A percentile compares a stretch with the other conserved stretches of the same genome.
phyloP scores from a whole-genome alignment of 2,888 invertebrate genomes.

The Acrobeloides nanus region DNA sequence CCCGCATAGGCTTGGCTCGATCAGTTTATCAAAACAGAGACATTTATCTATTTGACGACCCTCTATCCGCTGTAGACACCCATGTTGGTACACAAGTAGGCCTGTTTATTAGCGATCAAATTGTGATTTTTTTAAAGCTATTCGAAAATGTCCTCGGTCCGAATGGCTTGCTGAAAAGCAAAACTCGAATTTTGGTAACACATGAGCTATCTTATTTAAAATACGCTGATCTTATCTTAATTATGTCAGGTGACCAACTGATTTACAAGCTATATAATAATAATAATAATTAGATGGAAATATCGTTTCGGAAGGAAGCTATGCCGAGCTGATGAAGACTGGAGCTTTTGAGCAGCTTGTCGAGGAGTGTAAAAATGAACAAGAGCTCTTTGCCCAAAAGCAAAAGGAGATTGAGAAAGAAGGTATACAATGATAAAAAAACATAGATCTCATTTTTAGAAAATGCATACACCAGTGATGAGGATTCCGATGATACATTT shows the following conservation, averaged over 20 bases:
- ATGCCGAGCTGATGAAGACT: slow-evolving; percentile 40
- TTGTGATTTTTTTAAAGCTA: slow-evolving; percentile 18
- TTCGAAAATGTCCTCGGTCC: slow-evolving; percentile 49
- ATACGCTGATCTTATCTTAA: slow-evolving; percentile 80
- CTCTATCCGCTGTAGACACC: slow-evolving; percentile 85
- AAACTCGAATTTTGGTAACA: slow-evolving; percentile 84
- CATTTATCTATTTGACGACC: slow-evolving; percentile 88
- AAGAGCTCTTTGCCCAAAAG: slow-evolving; percentile 11
- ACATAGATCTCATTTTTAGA: no score
- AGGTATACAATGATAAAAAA: no score
- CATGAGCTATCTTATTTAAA: slow-evolving; percentile 88
- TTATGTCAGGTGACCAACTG: slow-evolving; percentile 63
- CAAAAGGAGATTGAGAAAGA: slow-evolving; percentile 24
- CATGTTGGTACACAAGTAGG: slow-evolving; percentile 96
- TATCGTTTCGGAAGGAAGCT: slow-evolving; percentile 42
- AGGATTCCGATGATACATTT: slow-evolving; percentile 32
- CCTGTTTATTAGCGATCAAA: slow-evolving; percentile 13
- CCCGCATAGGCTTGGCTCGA: slow-evolving; percentile 78
- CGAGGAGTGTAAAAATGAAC: slow-evolving; percentile 40
- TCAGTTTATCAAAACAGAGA: slow-evolving; percentile 84
- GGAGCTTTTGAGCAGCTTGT: slow-evolving; percentile 43
- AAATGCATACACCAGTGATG: slow-evolving; percentile 26
- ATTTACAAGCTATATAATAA: background rate
- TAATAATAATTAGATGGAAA: slow-evolving; percentile 32
- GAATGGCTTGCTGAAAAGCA: slow-evolving; percentile 50